Percentiles rank a stretch among this genome's conserved stretches.
Evolutionary conservation across 2,797 vertebrate genomes (phyloP).

Genomic region (Sebastes nivosus): DNA sequence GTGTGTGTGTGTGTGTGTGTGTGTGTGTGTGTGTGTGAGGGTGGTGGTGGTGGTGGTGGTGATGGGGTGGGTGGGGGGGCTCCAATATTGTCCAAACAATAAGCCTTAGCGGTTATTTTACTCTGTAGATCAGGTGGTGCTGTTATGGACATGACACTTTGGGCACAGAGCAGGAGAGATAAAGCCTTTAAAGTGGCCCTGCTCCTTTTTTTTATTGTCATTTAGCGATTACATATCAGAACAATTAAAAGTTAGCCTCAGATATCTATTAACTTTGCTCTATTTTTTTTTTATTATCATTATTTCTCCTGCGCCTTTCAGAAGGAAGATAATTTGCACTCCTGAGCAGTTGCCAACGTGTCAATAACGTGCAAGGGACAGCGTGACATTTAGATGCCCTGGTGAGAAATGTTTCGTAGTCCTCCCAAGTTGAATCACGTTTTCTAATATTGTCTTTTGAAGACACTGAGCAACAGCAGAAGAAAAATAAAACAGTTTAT

Average conservation of each 20-base stretch:
- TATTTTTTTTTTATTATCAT: conserved; percentile 41
- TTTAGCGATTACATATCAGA: conserved; percentile 84
- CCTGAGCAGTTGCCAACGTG: conserved; percentile 50
- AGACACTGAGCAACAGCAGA: conserved; percentile 15
- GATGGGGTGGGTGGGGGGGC: conserved; percentile 52
- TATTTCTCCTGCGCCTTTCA: conserved; percentile 66
- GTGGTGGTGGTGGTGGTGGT: conserved; percentile 35
- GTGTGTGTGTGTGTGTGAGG: background rate
- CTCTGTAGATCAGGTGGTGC: conserved; percentile 84
- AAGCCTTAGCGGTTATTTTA: conserved; percentile 85
- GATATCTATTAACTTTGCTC: conserved; percentile 83
- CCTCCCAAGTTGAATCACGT: conserved; percentile 67
- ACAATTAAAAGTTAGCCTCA: conserved; percentile 81
- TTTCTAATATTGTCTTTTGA: conserved; percentile 59
- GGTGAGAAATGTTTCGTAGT: conserved; percentile 63
- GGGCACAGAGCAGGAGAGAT: conserved; percentile 80
- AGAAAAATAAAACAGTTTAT: background rate
- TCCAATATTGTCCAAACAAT: conserved; percentile 88
- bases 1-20: too few relatives aligned
- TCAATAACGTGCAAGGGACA: conserved; percentile 65
- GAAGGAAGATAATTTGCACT: conserved; percentile 65
- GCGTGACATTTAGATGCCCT: conserved; percentile 70
- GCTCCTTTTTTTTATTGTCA: conserved; percentile 82
- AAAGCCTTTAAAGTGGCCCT: conserved; percentile 80
- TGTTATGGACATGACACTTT: conserved; percentile 84